Conservation (phyloP, 2,888 invertebrate genomes). For the Diaperis boleti region DNA sequence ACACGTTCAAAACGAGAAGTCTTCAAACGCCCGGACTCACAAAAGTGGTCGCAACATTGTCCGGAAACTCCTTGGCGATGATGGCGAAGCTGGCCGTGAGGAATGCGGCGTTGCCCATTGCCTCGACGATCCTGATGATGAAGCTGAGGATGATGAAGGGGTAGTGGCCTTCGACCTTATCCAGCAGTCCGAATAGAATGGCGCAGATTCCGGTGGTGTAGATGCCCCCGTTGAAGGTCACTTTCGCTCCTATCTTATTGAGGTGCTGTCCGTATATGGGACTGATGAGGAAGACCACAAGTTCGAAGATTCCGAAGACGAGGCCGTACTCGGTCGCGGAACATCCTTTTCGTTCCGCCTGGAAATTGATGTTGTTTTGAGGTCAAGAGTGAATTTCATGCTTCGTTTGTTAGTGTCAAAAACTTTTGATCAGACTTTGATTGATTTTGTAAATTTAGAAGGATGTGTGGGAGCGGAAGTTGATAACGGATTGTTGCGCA, state of each 20-base stretch:
- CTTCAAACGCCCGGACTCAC: too few species aligned
- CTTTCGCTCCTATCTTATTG: constrained; percentile 82
- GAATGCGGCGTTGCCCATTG: constrained; percentile 88
- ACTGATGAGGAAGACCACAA: constrained; percentile 85
- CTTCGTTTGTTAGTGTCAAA: neutral
- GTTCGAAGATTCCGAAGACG: constrained; percentile 88
- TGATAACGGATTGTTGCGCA: too few species aligned
- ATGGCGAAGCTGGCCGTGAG: constrained; percentile 89
- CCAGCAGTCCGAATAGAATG: constrained; percentile 81
- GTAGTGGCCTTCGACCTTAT: constrained; percentile 77
- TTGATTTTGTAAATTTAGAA: neutral
- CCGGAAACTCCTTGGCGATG: constrained; percentile 88
- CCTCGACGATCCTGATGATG: constrained; percentile 83
- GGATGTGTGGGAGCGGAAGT: too few species aligned
- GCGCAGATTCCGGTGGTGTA: constrained; percentile 86
- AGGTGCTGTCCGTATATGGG: constrained; percentile 86
- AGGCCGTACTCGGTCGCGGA: constrained; percentile 86
- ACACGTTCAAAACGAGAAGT: too few species aligned
- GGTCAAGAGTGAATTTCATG: constrained; percentile 4
- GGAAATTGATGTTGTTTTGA: constrained; percentile 22
- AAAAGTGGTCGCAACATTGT: constrained; percentile 87
- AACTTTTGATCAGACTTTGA: constrained; percentile 3
- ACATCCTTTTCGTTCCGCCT: constrained; percentile 87
- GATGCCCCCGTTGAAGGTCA: constrained; percentile 85
- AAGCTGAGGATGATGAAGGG: constrained; percentile 85